Evolutionary conservation across 2,113 vertebrate species (phyloP).

Genomic region (Tachysurus fulvidraco): DNA sequence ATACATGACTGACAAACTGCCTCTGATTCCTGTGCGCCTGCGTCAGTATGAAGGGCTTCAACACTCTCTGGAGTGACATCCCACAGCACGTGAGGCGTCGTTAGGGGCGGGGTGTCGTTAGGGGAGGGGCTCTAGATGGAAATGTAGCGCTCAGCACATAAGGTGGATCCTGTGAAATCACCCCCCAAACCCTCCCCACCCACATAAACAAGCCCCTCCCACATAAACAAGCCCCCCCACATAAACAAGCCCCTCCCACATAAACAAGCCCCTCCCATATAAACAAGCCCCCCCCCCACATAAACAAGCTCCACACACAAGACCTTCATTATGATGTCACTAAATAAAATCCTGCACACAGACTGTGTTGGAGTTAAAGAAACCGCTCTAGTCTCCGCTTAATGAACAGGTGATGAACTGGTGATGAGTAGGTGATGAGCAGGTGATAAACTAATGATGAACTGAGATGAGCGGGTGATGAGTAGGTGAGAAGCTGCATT

Average conservation of each 20-base stretch:
- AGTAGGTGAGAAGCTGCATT: constrained; percentile 28
- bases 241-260: no score
- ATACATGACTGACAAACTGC: background rate
- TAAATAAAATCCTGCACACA: background rate
- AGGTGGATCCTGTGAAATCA: background rate
- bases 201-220: no score
- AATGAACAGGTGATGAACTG: background rate
- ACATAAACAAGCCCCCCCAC: no score
- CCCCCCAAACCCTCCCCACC: no score
- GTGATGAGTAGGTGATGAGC: no score
- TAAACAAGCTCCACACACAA: no score
- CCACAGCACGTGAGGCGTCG: background rate
- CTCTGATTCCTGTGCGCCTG: background rate
- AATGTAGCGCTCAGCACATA: background rate
- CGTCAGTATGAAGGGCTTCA: background rate
- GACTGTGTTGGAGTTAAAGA: background rate
- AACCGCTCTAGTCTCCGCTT: background rate
- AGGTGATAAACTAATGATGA: no score
- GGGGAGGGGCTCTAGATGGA: background rate
- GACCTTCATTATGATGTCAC: constrained; percentile 18
- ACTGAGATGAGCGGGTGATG: background rate
- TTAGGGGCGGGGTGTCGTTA: background rate
- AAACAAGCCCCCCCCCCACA: no score
- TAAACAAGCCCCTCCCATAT: no score
- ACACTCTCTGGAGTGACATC: background rate